phyloP scores from a whole-genome alignment of 2,797 vertebrate genomes.

The Chanos chanos region DNA sequence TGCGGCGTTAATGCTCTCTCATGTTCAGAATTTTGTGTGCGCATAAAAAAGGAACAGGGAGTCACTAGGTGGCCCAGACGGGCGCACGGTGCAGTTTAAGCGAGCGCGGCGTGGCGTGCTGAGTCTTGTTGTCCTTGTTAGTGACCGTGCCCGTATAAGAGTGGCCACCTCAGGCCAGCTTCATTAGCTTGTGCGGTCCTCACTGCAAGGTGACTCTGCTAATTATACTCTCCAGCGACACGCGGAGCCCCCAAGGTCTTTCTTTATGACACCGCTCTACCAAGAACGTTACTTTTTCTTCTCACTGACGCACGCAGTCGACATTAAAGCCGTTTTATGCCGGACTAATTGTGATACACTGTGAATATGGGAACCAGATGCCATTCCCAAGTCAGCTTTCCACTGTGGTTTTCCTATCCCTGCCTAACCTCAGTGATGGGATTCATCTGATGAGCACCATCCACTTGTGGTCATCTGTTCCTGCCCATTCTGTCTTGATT shows the following conservation, averaged over 20 bases:
- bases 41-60: too few relatives aligned
- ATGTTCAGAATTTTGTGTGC: too few relatives aligned
- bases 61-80: too few relatives aligned
- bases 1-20: too few relatives aligned
- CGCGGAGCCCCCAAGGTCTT: slow-evolving; percentile 9
- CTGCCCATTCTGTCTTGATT: slow-evolving; percentile 71
- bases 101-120: slow-evolving; percentile 7
- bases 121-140: slow-evolving; percentile 23
- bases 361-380: slow-evolving; percentile 74
- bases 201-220: slow-evolving; percentile 39
- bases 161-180: slow-evolving; percentile 23
- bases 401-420: slow-evolving; percentile 71
- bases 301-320: slow-evolving; percentile 18
- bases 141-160: slow-evolving; percentile 3
- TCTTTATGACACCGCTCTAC: slow-evolving; percentile 19
- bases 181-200: slow-evolving; percentile 24
- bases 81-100: neutral
- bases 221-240: slow-evolving; percentile 35
- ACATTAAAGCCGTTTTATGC: slow-evolving; percentile 65
- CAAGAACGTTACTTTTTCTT: neutral
- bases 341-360: slow-evolving; percentile 70
- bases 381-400: slow-evolving; percentile 71
- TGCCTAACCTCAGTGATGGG: slow-evolving; percentile 65
- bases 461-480: slow-evolving; percentile 68
- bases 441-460: slow-evolving; percentile 65